These are phyloP conservation scores for Tachystola acroxantha DNA, from an alignment of 2,888 invertebrate genomes.

Conservation along the genomic window DNA sequence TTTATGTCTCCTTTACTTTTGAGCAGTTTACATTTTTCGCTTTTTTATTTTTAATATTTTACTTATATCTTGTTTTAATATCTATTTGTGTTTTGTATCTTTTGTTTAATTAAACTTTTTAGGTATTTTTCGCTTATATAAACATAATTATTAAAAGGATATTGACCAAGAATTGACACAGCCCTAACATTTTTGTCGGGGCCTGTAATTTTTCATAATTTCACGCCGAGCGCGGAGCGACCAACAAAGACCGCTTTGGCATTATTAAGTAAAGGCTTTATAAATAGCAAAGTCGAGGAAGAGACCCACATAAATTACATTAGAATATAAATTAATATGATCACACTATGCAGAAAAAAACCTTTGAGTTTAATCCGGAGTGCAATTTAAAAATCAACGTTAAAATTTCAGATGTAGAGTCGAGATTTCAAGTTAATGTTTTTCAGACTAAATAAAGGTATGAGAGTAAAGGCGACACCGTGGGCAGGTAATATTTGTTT, in stretches of 20 bases:
- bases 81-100: no score
- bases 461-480: neutral
- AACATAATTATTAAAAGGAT: no score
- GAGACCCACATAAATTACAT: conserved; percentile 67
- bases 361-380: conserved; percentile 5
- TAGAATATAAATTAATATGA: conserved; percentile 72
- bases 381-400: conserved; percentile 1
- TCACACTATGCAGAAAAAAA: conserved; percentile 53
- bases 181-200: conserved; percentile 7
- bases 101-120: no score
- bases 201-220: conserved; percentile 52
- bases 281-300: conserved; percentile 34
- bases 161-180: no score
- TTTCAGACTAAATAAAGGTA: conserved; percentile 9
- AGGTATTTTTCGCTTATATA: no score
- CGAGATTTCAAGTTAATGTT: conserved; percentile 3
- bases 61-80: no score
- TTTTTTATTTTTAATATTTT: no score
- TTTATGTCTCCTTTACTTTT: no score
- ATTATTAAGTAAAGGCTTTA: conserved; percentile 29
- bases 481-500: conserved; percentile 9
- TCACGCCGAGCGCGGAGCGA: conserved; percentile 34
- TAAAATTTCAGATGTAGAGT: neutral
- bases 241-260: conserved; percentile 30
- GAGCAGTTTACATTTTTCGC: no score